Conservation (phyloP, 1,140 invertebrate species). For the Drosophila nannoptera region DNA sequence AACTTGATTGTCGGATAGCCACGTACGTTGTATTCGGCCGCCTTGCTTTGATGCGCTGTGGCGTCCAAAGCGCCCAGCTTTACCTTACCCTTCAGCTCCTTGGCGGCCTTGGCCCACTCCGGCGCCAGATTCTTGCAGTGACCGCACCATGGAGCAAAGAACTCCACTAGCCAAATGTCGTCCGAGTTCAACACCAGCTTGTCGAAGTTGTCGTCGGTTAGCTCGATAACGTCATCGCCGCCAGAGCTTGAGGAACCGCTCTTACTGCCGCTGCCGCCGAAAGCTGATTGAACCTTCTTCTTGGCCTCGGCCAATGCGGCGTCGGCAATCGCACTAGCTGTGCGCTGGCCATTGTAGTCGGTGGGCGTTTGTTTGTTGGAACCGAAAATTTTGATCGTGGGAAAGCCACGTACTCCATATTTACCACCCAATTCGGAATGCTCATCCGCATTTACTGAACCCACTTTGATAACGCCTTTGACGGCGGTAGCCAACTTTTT, state of each 20-base stretch:
- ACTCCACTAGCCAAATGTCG: constrained; percentile 97
- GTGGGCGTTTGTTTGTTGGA: constrained; percentile 91
- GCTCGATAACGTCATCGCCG: constrained; percentile 91
- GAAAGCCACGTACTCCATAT: constrained; percentile 94
- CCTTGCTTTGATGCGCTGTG: constrained; percentile 92
- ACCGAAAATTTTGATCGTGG: constrained; percentile 97
- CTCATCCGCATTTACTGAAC: constrained; percentile 94
- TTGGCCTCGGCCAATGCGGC: constrained; percentile 83
- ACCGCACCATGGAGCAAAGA: constrained; percentile 98
- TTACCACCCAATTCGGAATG: constrained; percentile 89
- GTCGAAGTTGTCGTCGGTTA: constrained; percentile 97
- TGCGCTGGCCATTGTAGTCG: constrained; percentile 92
- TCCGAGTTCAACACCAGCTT: constrained; percentile 93
- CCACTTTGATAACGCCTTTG: constrained; percentile 95
- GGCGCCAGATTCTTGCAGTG: constrained; percentile 98
- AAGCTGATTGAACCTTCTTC: constrained; percentile 68
- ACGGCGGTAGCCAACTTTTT: constrained; percentile 92
- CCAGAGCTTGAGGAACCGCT: constrained; percentile 53
- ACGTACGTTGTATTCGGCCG: constrained; percentile 87
- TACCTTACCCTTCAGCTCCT: constrained; percentile 95
- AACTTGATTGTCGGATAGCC: constrained; percentile 99
- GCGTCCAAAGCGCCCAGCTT: constrained; percentile 98
- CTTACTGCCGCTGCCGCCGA: constrained; percentile 55
- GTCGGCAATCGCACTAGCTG: constrained; percentile 92
- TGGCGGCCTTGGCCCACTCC: constrained; percentile 95